Conservation (phyloP, 2,113 vertebrate genomes). For the Nesogale talazaci region DNA sequence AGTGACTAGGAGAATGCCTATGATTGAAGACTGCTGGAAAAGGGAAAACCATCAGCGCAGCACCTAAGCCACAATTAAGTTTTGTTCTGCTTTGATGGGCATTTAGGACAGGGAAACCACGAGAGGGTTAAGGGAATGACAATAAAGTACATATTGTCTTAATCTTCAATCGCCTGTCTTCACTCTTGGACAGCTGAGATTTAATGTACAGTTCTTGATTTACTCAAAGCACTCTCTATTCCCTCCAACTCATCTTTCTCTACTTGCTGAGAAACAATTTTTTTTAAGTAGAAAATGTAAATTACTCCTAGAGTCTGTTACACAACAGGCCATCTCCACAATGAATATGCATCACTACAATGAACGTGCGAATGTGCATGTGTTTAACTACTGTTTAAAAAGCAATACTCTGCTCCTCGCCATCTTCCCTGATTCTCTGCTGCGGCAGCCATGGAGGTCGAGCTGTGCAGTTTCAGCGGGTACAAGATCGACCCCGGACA, state of each 20-base stretch:
- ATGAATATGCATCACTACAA: neutral
- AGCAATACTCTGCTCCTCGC: too few species aligned
- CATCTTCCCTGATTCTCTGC: too few species aligned
- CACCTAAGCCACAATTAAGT: neutral
- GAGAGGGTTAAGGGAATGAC: neutral
- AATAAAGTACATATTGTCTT: neutral
- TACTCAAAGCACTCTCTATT: neutral
- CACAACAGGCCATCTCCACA: neutral
- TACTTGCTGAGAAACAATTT: neutral
- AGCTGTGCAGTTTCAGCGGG: too few species aligned
- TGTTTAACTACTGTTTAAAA: constrained; percentile 5
- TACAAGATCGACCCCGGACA: too few species aligned
- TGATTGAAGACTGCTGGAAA: neutral
- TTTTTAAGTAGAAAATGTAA: neutral
- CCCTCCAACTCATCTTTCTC: constrained; percentile 9
- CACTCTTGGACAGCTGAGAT: neutral
- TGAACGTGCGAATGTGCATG: neutral
- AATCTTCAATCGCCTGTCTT: constrained; percentile 7
- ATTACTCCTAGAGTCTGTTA: neutral
- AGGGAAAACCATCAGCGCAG: neutral
- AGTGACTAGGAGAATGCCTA: neutral
- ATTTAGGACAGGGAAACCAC: constrained; percentile 1
- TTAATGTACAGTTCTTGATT: neutral
- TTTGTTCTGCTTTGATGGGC: neutral
- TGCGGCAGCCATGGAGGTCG: too few species aligned